phyloP scores from a whole-genome alignment of 2,113 vertebrate species.

The Mustelus asterias region DNA sequence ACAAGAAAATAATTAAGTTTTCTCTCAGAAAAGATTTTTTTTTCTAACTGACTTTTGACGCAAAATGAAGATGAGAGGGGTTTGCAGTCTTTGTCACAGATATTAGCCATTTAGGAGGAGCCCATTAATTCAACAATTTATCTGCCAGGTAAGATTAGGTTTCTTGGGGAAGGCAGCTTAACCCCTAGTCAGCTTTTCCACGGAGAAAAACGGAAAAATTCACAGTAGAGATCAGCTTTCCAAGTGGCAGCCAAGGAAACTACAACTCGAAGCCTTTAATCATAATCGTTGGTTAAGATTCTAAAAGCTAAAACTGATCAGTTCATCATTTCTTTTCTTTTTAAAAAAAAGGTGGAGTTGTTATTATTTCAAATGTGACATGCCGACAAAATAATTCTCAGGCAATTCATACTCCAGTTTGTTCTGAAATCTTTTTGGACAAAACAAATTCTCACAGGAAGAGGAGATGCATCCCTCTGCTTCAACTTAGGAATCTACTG shows the following conservation, averaged over 20 bases:
- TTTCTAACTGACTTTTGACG: not conserved
- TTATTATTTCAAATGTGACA: not conserved
- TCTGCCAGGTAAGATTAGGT: not conserved
- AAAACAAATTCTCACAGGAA: not conserved
- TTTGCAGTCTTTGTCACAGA: not conserved
- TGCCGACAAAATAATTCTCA: not conserved
- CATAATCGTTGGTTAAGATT: not conserved
- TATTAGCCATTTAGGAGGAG: not conserved
- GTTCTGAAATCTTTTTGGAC: not conserved
- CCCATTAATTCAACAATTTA: not conserved
- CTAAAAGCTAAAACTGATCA: not conserved
- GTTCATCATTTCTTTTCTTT: not conserved
- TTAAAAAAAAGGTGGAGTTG: not conserved
- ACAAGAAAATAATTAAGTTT: not conserved
- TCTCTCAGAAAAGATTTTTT: not conserved
- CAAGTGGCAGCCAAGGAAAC: not conserved
- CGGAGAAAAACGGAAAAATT: not conserved
- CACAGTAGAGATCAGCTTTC: not conserved
- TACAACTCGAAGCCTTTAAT: not conserved
- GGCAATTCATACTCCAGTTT: not conserved
- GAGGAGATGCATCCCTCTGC: not conserved
- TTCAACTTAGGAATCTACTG: slow-evolving; percentile 2
- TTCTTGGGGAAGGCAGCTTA: not conserved
- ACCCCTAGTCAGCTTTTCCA: not conserved
- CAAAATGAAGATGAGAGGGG: not conserved